Conservation (phyloP, 2,797 vertebrate species). For the Pelodytes ibericus region DNA sequence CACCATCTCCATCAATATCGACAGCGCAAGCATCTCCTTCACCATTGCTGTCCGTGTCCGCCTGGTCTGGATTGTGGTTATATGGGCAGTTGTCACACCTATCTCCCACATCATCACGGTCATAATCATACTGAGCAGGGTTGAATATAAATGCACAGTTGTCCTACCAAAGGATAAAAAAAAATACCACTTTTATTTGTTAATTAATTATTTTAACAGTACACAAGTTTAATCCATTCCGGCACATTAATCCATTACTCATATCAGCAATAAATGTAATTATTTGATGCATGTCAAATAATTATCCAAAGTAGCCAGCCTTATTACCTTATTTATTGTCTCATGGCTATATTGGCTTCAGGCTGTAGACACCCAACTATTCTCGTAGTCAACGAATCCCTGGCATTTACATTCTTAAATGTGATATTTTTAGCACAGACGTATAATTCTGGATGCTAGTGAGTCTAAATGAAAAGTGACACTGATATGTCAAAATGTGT, state of each 20-base stretch:
- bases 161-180: conserved; percentile 75
- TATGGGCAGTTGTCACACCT: conserved; percentile 95
- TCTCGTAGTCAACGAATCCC: not conserved
- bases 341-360: not conserved
- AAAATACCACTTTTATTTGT: too few species aligned
- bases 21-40: conserved; percentile 96
- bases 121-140: conserved; percentile 93
- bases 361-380: not conserved
- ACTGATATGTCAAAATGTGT: conserved; percentile 39
- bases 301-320: too few species aligned
- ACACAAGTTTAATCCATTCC: too few species aligned
- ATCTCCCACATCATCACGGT: conserved; percentile 94
- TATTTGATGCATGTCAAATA: too few species aligned
- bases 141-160: conserved; percentile 96
- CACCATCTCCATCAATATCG: conserved; percentile 98
- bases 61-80: conserved; percentile 94
- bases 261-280: too few species aligned
- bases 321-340: not conserved
- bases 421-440: conserved; percentile 40
- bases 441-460: conserved; percentile 9
- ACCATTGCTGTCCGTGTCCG: conserved; percentile 93
- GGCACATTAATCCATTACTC: too few species aligned
- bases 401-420: not conserved
- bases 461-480: conserved; percentile 21
- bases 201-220: too few species aligned